These are phyloP conservation scores for Micromussa lordhowensis DNA, from an alignment of 92 coral and sea anemone species.

Conservation along the genomic window DNA sequence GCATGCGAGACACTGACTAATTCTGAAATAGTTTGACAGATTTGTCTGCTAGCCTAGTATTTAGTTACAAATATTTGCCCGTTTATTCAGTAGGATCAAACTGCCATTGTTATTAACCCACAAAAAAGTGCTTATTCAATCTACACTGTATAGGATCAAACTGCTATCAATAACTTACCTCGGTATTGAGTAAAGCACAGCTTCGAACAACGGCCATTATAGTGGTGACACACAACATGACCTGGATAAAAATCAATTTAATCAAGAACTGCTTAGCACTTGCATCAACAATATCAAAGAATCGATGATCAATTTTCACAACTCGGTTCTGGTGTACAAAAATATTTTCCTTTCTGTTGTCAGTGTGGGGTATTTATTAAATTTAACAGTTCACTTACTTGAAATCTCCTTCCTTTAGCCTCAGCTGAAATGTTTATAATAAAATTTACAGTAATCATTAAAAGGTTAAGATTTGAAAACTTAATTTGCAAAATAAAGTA, in stretches of 20 bases:
- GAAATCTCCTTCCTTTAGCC: slow-evolving; percentile 26
- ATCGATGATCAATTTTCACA: no score
- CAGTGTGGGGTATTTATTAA: neutral
- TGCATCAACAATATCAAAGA: neutral
- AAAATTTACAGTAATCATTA: neutral
- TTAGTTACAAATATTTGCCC: no score
- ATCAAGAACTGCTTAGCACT: neutral
- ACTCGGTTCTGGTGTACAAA: no score
- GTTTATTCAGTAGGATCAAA: no score
- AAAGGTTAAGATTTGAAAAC: no score
- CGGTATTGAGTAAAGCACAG: slow-evolving; percentile 5
- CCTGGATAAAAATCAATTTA: slow-evolving; percentile 30
- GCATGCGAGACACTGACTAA: no score
- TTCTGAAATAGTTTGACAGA: no score
- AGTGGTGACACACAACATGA: slow-evolving; percentile 71
- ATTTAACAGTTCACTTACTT: slow-evolving; percentile 4
- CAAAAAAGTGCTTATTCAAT: no score
- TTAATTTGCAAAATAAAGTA: no score
- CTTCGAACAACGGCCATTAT: slow-evolving; percentile 67
- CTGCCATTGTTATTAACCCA: no score
- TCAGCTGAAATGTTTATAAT: slow-evolving; percentile 11
- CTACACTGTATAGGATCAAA: neutral
- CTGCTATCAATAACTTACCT: neutral
- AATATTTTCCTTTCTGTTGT: no score
- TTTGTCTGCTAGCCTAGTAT: no score